phyloP scores from a whole-genome alignment of 2,797 vertebrate genomes.

The Catamblyrhynchus diadema region DNA sequence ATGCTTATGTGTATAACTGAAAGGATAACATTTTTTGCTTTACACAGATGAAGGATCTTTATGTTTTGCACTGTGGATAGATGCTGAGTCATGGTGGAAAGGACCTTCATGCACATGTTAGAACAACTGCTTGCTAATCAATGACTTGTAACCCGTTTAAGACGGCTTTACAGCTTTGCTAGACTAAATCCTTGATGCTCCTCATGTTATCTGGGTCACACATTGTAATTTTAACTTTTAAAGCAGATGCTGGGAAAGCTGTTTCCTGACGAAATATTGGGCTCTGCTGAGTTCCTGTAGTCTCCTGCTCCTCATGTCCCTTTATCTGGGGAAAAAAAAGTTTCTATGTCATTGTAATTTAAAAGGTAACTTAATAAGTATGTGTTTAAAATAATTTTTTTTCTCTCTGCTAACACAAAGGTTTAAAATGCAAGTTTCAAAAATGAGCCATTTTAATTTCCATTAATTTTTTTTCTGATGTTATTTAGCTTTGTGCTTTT shows the following conservation, averaged over 20 bases:
- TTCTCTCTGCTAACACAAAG: neutral
- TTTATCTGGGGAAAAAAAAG: neutral
- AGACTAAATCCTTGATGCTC: constrained; percentile 16
- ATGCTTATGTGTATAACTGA: neutral
- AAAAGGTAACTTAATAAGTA: neutral
- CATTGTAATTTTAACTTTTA: neutral
- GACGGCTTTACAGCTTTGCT: constrained; percentile 47
- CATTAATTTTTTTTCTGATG: neutral
- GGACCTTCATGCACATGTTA: neutral
- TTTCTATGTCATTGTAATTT: neutral
- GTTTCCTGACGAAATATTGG: neutral
- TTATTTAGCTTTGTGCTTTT: neutral
- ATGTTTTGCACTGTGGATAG: neutral
- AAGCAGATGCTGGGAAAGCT: neutral
- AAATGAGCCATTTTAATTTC: neutral
- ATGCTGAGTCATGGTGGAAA: constrained; percentile 45
- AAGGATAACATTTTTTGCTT: neutral
- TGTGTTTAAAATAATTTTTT: neutral
- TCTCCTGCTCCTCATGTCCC: neutral
- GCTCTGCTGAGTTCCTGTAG: neutral
- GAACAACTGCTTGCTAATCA: constrained; percentile 11
- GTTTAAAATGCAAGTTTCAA: neutral
- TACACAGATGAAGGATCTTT: neutral
- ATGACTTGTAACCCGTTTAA: constrained; percentile 27
- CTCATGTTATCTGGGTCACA: constrained; percentile 34